Evolutionary conservation across 64 coral and sea anemone genomes (phyloP).

Genomic region (Montipora cactus): DNA sequence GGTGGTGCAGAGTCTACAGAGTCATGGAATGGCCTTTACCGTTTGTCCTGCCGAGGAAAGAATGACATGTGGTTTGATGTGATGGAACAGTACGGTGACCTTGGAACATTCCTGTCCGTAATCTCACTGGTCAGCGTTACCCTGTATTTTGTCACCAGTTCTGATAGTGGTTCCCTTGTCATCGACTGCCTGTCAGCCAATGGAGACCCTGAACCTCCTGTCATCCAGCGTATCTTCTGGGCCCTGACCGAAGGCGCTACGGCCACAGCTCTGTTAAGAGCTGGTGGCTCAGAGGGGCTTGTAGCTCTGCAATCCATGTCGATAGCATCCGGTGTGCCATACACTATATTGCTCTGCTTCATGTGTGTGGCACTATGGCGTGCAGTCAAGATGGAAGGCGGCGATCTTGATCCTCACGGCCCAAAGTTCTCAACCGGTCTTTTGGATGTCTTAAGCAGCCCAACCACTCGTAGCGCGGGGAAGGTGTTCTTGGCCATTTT

Average conservation of each 20-base stretch:
- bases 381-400: slow-evolving; percentile 45
- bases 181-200: slow-evolving; percentile 62
- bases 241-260: slow-evolving; percentile 57
- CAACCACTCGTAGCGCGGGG: background rate
- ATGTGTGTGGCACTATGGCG: slow-evolving; percentile 57
- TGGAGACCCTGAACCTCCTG: slow-evolving; percentile 59
- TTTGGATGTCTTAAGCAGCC: slow-evolving; percentile 25
- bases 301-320: slow-evolving; percentile 49
- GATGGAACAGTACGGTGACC: slow-evolving; percentile 43
- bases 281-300: slow-evolving; percentile 25
- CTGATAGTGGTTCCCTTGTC: slow-evolving; percentile 56
- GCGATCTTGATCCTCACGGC: slow-evolving; percentile 56
- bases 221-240: slow-evolving; percentile 51
- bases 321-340: slow-evolving; percentile 36
- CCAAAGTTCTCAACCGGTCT: slow-evolving; percentile 36
- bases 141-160: slow-evolving; percentile 56
- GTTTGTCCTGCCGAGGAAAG: slow-evolving; percentile 43
- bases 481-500: slow-evolving; percentile 21
- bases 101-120: slow-evolving; percentile 30
- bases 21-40: slow-evolving; percentile 41
- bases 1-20: background rate
- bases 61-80: slow-evolving; percentile 65
- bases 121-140: slow-evolving; percentile 40
- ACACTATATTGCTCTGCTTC: slow-evolving; percentile 35
- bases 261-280: slow-evolving; percentile 42